Conservation (phyloP, 2,113 vertebrate genomes). For the Furnarius figulus region DNA sequence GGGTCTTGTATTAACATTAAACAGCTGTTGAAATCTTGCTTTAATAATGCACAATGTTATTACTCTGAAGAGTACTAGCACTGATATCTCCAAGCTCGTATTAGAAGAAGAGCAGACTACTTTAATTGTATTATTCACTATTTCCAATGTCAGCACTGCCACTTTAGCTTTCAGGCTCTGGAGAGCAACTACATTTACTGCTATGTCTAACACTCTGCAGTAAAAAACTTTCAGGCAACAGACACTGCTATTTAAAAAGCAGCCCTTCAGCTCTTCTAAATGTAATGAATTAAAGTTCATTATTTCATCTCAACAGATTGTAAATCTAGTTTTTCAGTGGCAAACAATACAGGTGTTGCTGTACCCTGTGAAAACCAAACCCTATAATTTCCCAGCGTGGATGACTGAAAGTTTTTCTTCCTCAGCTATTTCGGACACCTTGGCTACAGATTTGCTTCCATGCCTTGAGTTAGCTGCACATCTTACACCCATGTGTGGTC, state of each 20-base stretch:
- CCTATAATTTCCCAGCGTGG: neutral
- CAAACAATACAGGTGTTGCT: neutral
- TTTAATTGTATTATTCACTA: slow-evolving; percentile 53
- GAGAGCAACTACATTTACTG: neutral
- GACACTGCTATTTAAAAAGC: neutral
- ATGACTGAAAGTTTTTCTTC: neutral
- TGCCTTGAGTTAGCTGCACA: neutral
- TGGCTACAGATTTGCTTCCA: neutral
- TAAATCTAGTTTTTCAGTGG: neutral
- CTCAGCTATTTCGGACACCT: neutral
- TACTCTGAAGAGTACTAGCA: slow-evolving; percentile 12
- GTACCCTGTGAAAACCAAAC: neutral
- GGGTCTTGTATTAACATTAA: slow-evolving; percentile 40
- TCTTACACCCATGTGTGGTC: neutral
- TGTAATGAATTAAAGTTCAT: neutral
- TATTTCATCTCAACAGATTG: neutral
- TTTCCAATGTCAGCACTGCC: neutral
- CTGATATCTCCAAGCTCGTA: slow-evolving; percentile 6
- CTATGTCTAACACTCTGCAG: neutral
- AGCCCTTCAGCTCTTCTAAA: neutral
- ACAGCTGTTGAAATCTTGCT: slow-evolving; percentile 39
- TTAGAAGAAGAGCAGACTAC: slow-evolving; percentile 12
- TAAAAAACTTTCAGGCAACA: slow-evolving; percentile 2
- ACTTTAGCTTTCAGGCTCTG: slow-evolving; percentile 9
- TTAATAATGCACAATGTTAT: slow-evolving; percentile 52